Evolutionary conservation across 2,888 invertebrate species (phyloP).

Genomic region (Xiphydria camelus): DNA sequence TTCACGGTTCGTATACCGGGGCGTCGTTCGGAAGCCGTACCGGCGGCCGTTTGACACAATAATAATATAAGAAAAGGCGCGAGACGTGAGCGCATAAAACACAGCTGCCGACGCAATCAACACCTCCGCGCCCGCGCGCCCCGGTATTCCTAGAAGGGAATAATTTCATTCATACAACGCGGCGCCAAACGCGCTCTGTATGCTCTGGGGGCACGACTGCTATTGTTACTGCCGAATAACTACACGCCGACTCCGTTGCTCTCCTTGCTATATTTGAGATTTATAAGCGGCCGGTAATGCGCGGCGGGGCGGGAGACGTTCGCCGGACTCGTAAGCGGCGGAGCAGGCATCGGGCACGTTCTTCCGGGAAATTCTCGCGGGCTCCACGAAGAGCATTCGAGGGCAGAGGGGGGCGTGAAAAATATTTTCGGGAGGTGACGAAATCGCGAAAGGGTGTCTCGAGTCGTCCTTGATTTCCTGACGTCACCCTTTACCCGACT

Average conservation of each 20-base stretch:
- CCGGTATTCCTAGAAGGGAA: constrained; percentile 53
- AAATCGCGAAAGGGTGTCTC: too few species aligned
- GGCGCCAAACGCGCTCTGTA: constrained; percentile 41
- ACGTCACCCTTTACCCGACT: too few species aligned
- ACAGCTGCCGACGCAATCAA: constrained; percentile 56
- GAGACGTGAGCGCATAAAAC: constrained; percentile 47
- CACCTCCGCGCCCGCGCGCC: constrained; percentile 29
- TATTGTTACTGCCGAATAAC: constrained; percentile 51
- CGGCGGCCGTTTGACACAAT: constrained; percentile 48
- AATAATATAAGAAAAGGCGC: constrained; percentile 49
- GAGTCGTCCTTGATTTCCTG: too few species aligned
- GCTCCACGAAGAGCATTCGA: too few species aligned
- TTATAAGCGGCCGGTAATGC: too few species aligned
- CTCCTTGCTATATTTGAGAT: background rate
- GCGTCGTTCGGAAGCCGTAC: constrained; percentile 46
- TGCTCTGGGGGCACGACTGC: constrained; percentile 47
- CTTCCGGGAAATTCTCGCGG: constrained; percentile 3
- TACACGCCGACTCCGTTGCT: constrained; percentile 19
- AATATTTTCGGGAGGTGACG: too few species aligned
- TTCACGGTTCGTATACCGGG: constrained; percentile 50
- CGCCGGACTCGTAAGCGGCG: too few species aligned
- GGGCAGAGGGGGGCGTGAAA: too few species aligned
- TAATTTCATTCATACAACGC: constrained; percentile 56
- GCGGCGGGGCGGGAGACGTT: too few species aligned
- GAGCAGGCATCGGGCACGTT: background rate